A percentile compares a stretch with the other conserved stretches of the same genome.
These are phyloP conservation scores for Trachelus tabidus DNA, from an alignment of 2,888 invertebrate genomes.

Conservation along the genomic window DNA sequence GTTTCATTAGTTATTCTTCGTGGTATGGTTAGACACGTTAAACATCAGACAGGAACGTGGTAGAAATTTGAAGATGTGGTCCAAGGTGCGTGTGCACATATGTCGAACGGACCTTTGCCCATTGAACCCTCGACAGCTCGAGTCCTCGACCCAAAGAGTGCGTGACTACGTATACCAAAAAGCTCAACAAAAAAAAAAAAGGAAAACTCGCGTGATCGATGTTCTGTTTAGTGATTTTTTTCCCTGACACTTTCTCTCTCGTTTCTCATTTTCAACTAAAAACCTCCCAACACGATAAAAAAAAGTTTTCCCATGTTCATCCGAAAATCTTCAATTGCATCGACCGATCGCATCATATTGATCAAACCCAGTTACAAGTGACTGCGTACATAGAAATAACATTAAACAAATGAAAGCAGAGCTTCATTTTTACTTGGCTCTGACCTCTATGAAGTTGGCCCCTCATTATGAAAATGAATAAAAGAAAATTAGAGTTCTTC, in stretches of 20 bases:
- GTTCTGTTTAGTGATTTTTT: not conserved
- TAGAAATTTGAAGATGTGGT: not conserved
- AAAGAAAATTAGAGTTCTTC: too few species aligned
- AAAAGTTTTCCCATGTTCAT: too few species aligned
- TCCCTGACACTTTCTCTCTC: not conserved
- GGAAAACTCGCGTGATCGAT: not conserved
- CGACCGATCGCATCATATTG: too few species aligned
- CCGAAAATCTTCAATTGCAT: too few species aligned
- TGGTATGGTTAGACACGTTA: not conserved
- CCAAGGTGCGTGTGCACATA: not conserved
- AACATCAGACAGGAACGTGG: not conserved
- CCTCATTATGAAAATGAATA: too few species aligned
- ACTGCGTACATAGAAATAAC: too few species aligned
- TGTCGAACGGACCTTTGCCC: not conserved
- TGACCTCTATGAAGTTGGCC: too few species aligned
- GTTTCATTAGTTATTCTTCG: constrained; percentile 14
- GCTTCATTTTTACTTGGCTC: too few species aligned
- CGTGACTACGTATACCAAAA: too few species aligned
- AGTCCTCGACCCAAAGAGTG: not conserved
- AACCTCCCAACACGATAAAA: not conserved
- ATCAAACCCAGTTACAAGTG: too few species aligned
- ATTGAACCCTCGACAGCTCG: not conserved
- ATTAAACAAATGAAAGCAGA: too few species aligned
- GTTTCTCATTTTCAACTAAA: not conserved
- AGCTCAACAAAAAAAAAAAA: not conserved